A percentile compares a stretch with the other conserved stretches of the same genome.
Evolutionary conservation across 2,888 invertebrate species (phyloP).

Genomic region (Deroplatys truncata): DNA sequence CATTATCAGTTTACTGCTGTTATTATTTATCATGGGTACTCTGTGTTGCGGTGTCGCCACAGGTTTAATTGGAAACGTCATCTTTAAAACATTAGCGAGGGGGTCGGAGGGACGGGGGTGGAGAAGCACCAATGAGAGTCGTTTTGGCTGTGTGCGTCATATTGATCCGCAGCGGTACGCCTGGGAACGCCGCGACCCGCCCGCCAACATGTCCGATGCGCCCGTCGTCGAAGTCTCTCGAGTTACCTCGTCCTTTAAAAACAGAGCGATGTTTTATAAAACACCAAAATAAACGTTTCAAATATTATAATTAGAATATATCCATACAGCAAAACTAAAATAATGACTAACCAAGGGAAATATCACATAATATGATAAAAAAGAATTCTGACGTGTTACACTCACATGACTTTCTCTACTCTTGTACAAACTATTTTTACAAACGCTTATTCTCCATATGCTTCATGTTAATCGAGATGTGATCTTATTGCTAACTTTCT

Average conservation of each 20-base stretch:
- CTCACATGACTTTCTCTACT: too few species aligned
- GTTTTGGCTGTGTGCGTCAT: background rate
- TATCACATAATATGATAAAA: too few species aligned
- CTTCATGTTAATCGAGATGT: too few species aligned
- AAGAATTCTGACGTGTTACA: too few species aligned
- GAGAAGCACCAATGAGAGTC: constrained; percentile 6
- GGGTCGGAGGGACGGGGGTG: background rate
- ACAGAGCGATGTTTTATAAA: too few species aligned
- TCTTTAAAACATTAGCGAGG: background rate
- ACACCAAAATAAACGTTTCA: too few species aligned
- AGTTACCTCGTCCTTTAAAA: background rate
- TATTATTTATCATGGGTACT: background rate
- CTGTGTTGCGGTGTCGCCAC: background rate
- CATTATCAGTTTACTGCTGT: background rate
- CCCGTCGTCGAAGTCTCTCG: background rate
- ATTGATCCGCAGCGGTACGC: background rate
- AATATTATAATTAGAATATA: too few species aligned
- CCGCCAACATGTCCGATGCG: background rate
- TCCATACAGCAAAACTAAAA: too few species aligned
- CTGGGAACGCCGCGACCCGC: background rate
- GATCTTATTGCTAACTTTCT: too few species aligned
- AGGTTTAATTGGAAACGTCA: constrained; percentile 4
- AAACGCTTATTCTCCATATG: too few species aligned
- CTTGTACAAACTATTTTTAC: too few species aligned
- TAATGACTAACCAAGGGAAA: too few species aligned